A percentile compares a stretch with the other conserved stretches of the same genome.
Evolutionary conservation across 2,113 vertebrate species (phyloP).

Genomic region (Rhinoptilus africanus): DNA sequence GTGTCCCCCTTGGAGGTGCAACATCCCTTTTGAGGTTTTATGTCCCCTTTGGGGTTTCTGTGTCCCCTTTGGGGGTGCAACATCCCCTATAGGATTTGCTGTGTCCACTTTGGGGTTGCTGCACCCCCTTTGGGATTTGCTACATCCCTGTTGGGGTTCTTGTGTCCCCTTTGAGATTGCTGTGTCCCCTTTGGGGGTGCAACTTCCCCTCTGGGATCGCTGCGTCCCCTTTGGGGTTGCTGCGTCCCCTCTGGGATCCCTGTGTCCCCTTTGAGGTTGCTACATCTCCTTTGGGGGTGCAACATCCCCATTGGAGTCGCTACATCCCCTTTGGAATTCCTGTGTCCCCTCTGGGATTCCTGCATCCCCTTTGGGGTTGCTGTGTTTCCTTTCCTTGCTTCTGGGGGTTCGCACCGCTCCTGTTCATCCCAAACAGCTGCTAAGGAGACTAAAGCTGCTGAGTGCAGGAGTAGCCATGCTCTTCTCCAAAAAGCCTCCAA

Average conservation of each 20-base stretch:
- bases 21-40: neutral
- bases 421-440: accelerated
- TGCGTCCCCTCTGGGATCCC: neutral
- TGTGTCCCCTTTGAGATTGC: neutral
- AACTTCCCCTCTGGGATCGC: neutral
- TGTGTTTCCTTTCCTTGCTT: accelerated
- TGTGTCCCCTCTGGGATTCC: neutral
- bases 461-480: accelerated
- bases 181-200: neutral
- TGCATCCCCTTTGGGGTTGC: neutral
- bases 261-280: neutral
- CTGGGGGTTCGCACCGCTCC: neutral
- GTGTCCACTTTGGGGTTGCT: neutral
- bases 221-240: neutral
- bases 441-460: accelerated
- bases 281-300: neutral
- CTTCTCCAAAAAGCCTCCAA: neutral
- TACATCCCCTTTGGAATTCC: neutral
- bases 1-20: neutral
- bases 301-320: neutral
- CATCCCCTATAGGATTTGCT: too few species aligned
- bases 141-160: too few species aligned
- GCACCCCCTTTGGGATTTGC: too few species aligned
- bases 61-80: neutral
- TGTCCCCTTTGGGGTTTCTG: neutral